Base-by-base conservation (phyloP, 2,113 vertebrate species). In the Silurus glanis region DNA sequence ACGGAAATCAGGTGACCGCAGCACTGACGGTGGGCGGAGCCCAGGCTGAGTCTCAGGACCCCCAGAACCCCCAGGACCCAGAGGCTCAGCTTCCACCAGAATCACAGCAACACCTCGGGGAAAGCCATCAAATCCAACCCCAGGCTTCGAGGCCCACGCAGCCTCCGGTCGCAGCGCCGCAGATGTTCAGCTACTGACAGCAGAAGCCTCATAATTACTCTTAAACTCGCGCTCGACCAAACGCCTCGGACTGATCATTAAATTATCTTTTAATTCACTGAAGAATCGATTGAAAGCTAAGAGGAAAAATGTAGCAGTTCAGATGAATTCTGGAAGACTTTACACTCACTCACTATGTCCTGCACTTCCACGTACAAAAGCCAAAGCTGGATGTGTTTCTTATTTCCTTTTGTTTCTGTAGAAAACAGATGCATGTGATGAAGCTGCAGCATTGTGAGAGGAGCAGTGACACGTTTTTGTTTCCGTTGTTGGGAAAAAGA, bases 181-280 rank as follows among this genome's bases (percentile, higher is more conserved):
- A 98, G 92, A 99, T 99, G 96, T 97, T 96, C 92, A 96, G 96
- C 94, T 99, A 98, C 92, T 99, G 93, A 96, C 89, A 83, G 25
- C 23, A n/a, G n/a, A 80, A 88, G 86, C 86, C 87, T 91, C 91
- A 47, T 49, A 19, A 9, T 21, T 0, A 10, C 61, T 59, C 91
- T 85, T 80, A 90, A 28, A 91, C 90, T 92, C 89, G 47, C 45
- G 3, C 87, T 47, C 71, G 16, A 4, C 56, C n/a, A 25, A 19
- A 8, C 1, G 8, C 1, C 12, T 71, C 5, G 19, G 61, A 16
- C 9, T 2, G 28, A 84, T 14, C 17, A 75, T 76, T 53, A 16
- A 49, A 25, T n/a, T 14, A 49, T 47, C 12, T 62, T 81, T 62
- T 49, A 25, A n/a, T 25, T 45, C 45, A 14, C n/a, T 16, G 19